phyloP scores from a whole-genome alignment of 2,888 invertebrate species.

The Zele albiditarsus region DNA sequence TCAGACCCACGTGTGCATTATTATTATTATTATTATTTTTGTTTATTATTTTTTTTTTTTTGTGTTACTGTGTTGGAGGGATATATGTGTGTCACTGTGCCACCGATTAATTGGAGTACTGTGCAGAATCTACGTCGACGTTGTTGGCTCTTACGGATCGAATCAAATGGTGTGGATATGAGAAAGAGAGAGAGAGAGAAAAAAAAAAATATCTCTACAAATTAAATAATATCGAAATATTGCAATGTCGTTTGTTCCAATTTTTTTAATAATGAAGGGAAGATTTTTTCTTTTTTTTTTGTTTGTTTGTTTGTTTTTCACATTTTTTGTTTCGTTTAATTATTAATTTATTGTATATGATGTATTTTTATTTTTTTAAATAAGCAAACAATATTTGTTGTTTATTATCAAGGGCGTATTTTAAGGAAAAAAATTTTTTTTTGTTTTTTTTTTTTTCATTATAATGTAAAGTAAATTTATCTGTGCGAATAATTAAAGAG shows the following conservation, averaged over 20 bases:
- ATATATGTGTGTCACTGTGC: conserved; percentile 32
- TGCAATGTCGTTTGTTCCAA: conserved; percentile 13
- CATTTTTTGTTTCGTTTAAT: no score
- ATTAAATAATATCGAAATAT: neutral
- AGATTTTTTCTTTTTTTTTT: no score
- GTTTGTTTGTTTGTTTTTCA: no score
- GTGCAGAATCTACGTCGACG: conserved; percentile 33
- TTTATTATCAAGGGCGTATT: no score
- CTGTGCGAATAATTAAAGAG: conserved; percentile 7
- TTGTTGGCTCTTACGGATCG: conserved; percentile 57
- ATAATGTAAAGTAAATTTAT: neutral
- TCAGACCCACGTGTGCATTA: conserved; percentile 17
- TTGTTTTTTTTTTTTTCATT: neutral
- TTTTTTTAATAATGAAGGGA: neutral
- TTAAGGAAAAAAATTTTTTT: neutral
- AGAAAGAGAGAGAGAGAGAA: no score
- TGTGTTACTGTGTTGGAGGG: conserved; percentile 19
- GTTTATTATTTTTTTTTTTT: no score
- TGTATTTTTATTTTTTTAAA: neutral
- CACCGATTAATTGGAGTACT: conserved; percentile 26
- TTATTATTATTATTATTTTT: no score
- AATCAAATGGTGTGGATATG: conserved; percentile 59
- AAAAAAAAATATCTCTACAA: conserved; percentile 1
- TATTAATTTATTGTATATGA: neutral
- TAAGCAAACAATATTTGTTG: no score